Conservation (phyloP, 2,797 vertebrate genomes). For the Falco cherrug region DNA sequence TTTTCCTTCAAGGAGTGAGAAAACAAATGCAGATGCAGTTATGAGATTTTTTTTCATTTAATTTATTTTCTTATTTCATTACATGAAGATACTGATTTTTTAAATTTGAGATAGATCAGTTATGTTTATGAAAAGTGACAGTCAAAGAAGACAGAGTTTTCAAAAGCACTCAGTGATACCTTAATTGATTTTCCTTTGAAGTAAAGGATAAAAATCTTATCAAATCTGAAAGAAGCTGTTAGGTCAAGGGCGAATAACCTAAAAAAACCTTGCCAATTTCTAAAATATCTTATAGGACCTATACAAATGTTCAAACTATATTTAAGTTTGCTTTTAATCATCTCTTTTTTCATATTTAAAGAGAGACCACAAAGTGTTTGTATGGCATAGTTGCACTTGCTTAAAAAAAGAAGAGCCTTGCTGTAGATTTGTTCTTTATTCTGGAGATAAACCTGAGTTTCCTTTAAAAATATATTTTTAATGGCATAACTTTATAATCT, state of each 20-base stretch:
- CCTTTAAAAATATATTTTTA: background rate
- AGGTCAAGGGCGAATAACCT: background rate
- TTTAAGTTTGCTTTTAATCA: background rate
- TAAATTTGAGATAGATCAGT: background rate
- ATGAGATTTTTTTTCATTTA: background rate
- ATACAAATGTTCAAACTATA: background rate
- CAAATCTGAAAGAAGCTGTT: background rate
- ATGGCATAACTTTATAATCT: background rate
- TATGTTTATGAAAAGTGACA: background rate
- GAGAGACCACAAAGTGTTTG: background rate
- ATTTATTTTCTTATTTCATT: background rate
- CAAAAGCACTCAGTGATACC: background rate
- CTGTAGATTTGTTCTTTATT: background rate
- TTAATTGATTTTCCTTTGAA: background rate
- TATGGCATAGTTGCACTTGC: background rate
- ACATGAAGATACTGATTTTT: background rate
- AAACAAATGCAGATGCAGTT: background rate
- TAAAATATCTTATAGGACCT: background rate
- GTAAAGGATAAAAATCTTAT: background rate
- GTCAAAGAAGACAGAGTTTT: background rate
- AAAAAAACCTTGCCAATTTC: background rate
- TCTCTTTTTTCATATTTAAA: background rate
- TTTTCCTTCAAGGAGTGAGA: background rate
- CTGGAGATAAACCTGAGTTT: background rate
- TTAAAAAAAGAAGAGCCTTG: background rate